phyloP scores from a whole-genome alignment of 2,797 vertebrate genomes.

The Liparis tanakae region DNA sequence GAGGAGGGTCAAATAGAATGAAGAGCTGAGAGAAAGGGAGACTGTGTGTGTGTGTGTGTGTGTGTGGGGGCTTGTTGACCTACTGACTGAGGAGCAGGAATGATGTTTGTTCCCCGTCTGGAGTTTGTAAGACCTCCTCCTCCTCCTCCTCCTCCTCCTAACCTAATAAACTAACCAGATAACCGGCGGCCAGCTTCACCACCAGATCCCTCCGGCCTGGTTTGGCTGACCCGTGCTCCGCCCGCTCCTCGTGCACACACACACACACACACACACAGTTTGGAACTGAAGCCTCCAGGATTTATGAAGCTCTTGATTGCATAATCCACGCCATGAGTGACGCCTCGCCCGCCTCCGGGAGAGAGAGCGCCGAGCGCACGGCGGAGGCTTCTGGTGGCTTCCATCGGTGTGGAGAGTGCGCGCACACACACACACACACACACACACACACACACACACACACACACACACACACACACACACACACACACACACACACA shows the following conservation, averaged over 20 bases:
- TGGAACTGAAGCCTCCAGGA: conserved; percentile 40
- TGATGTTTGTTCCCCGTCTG: no score
- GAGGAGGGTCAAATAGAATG: neutral
- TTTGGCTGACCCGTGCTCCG: no score
- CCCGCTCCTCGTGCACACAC: no score
- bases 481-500: conserved; percentile 3
- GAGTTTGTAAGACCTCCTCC: no score
- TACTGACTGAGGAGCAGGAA: conserved; percentile 1
- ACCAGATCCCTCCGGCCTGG: no score
- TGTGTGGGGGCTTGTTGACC: conserved; percentile 16
- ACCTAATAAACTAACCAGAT: no score
- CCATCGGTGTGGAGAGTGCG: conserved; percentile 12
- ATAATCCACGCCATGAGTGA: conserved; percentile 46
- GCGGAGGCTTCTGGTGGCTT: conserved; percentile 33
- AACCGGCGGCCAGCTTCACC: no score
- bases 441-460: conserved; percentile 5
- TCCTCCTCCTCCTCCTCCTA: no score
- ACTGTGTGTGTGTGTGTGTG: neutral
- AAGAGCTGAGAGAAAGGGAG: neutral
- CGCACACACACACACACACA: conserved; percentile 8
- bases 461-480: conserved; percentile 9
- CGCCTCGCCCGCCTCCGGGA: conserved; percentile 9
- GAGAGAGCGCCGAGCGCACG: conserved; percentile 30
- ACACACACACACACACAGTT: conserved; percentile 41
- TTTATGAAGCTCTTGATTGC: conserved; percentile 45